phyloP scores from a whole-genome alignment of 2,797 vertebrate genomes.

The Smutsia gigantea region DNA sequence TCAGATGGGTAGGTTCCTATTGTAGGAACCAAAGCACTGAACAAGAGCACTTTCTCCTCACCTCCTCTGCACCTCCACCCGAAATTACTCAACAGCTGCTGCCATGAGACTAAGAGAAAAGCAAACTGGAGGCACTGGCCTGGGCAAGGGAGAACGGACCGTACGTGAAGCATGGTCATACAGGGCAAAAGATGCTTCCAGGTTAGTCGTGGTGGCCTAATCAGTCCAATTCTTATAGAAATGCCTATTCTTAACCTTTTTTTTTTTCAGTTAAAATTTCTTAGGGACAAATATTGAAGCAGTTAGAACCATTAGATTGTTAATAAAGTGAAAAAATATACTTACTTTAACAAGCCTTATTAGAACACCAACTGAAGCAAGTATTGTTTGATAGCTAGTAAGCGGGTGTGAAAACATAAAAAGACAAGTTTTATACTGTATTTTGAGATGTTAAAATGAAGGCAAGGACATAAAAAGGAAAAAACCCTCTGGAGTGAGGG shows the following conservation, averaged over 20 bases:
- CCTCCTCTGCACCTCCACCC: background rate
- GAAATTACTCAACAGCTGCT: conserved; percentile 60
- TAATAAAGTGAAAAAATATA: background rate
- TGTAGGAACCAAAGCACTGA: conserved; percentile 62
- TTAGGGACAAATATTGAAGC: background rate
- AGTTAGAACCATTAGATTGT: background rate
- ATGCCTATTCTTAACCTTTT: background rate
- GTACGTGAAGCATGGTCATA: conserved; percentile 28
- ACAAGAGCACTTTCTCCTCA: conserved; percentile 65
- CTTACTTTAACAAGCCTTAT: background rate
- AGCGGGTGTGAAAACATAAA: background rate
- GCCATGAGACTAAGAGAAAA: conserved; percentile 52
- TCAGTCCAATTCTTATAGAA: background rate
- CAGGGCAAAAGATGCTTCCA: conserved; percentile 18
- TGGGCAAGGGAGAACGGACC: background rate
- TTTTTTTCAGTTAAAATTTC: background rate
- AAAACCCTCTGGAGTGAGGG: background rate
- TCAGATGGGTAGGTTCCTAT: conserved; percentile 62
- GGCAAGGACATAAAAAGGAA: background rate
- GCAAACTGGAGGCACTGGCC: background rate
- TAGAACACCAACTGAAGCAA: background rate
- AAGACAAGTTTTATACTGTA: background rate
- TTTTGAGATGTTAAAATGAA: background rate
- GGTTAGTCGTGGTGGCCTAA: too few relatives aligned
- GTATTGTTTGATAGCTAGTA: background rate